These are phyloP conservation scores for Cyphomyrus plagiostoma DNA, from an alignment of 2,113 vertebrate genomes.

Conservation along the genomic window DNA sequence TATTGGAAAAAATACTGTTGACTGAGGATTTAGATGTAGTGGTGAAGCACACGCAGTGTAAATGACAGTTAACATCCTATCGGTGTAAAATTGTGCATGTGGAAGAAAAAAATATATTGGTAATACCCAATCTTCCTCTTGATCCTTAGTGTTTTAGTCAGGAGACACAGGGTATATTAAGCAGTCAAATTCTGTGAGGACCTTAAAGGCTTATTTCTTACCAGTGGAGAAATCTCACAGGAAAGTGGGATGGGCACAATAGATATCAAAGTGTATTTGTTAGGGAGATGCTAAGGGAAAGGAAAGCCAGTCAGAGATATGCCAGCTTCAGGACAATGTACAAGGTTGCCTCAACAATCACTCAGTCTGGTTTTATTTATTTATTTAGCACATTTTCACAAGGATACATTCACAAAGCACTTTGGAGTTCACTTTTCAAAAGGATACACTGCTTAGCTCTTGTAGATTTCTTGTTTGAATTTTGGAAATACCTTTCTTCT, in stretches of 20 bases:
- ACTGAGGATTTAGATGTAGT: background rate
- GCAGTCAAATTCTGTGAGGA: background rate
- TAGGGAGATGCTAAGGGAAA: background rate
- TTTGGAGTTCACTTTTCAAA: slow-evolving; percentile 1
- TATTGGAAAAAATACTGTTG: background rate
- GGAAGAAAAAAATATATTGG: background rate
- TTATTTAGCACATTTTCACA: background rate
- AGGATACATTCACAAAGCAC: background rate
- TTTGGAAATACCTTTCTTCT: background rate
- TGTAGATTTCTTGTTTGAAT: background rate
- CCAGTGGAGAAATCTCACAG: background rate
- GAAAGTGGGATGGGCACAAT: background rate
- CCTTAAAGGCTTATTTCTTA: background rate
- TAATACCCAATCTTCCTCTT: background rate
- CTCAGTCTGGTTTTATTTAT: background rate
- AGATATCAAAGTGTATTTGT: background rate
- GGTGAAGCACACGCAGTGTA: background rate
- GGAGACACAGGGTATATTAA: background rate
- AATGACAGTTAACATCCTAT: background rate
- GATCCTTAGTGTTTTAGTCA: background rate
- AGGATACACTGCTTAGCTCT: background rate
- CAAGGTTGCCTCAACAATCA: background rate
- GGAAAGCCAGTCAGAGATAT: background rate
- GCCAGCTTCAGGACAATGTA: background rate
- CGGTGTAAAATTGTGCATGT: background rate